Evolutionary conservation across 2,888 invertebrate species (phyloP), one percentile per base, ranked within the genome.

Genomic region (Watsonalla cultraria): DNA sequence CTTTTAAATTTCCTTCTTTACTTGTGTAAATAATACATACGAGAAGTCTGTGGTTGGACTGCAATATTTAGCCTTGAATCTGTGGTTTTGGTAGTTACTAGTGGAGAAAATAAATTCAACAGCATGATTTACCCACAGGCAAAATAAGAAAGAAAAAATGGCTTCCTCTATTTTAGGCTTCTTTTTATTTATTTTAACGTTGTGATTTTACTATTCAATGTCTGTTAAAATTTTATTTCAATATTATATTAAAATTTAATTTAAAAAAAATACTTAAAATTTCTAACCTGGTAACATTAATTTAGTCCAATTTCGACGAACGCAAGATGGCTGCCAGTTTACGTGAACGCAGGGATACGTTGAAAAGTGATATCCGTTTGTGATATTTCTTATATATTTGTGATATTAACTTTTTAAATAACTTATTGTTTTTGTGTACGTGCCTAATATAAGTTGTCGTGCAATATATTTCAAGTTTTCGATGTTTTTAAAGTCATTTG

Each of bases 291-390:
- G 84, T 68, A 87, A 82, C 79, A 80, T 75, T 24, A 24, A 76
- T 67, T 62, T 61, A 62, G 42, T 42, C 65, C 61, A 67, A 78
- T 75, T 81, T 76, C 79, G 68, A 83, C 80, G 84, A 88, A 83
- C 86, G 84, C 89, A 90, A 90, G 90, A 90, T 90, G 90, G 90
- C 90, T 79, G 85, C 86, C 86, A 84, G 87, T 88, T 87, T 90
- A 84, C 84, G 86, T 84, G 89, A 88, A 86, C 81, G 87, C 87
- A 88, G 87, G 88, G 89, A 88, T 88, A 84, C 79, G 75, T 83
- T 79, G 78, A 76, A 83, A 85, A 88, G 85, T 87, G 82, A 68
- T 87, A 82, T 83, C 82, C 81, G 83, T 83, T 81, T 79, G 77
- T 83, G 80, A 82, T 84, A 80, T 82, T 81, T 79, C 78, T 73